Percentiles rank a stretch among this genome's conserved stretches.
phyloP scores from a whole-genome alignment of 1,140 invertebrate genomes.

The Heliconius himera region DNA sequence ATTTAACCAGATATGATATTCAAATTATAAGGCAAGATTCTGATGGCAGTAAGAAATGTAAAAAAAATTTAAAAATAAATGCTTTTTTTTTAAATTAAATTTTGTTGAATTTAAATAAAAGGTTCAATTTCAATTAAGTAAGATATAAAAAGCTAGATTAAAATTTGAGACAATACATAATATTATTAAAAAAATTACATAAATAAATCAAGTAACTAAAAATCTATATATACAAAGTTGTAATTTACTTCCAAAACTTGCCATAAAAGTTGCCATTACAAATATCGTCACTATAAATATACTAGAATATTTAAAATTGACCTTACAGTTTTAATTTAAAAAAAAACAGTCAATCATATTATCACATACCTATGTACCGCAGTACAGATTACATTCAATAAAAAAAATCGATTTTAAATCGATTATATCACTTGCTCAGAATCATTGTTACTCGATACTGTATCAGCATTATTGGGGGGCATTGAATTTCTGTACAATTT shows the following conservation, averaged over 20 bases:
- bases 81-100: background rate
- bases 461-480: conserved; percentile 41
- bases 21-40: conserved; percentile 1
- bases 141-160: background rate
- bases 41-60: conserved; percentile 8
- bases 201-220: background rate
- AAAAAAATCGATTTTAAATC: conserved; percentile 1
- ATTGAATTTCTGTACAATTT: conserved; percentile 67
- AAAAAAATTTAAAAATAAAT: conserved; percentile 14
- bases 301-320: conserved; percentile 7
- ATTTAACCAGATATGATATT: background rate
- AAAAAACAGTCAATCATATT: conserved; percentile 27
- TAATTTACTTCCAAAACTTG: conserved; percentile 33
- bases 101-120: background rate
- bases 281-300: conserved; percentile 7
- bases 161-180: background rate
- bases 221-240: background rate
- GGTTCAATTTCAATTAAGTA: background rate
- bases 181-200: background rate
- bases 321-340: background rate
- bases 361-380: conserved; percentile 24
- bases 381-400: conserved; percentile 16
- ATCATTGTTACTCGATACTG: conserved; percentile 59
- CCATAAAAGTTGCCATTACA: conserved; percentile 27
- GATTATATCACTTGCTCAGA: conserved; percentile 66